phyloP scores from a whole-genome alignment of 2,113 vertebrate genomes.

The Bubalus kerabau region DNA sequence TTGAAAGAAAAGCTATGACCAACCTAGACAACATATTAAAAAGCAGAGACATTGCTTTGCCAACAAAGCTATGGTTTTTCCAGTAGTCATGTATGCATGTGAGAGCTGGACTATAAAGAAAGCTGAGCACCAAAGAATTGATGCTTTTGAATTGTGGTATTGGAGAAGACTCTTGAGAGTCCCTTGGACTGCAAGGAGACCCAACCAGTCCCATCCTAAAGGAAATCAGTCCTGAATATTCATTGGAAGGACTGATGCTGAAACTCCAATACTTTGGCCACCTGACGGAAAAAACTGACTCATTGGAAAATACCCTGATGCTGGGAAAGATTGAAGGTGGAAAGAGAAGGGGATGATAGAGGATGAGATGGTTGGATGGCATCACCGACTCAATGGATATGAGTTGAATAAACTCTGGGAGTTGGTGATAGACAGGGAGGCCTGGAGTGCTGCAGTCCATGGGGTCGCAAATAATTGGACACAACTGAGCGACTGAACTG shows the following conservation, averaged over 20 bases:
- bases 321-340: background rate
- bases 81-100: background rate
- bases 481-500: accelerated
- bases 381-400: background rate
- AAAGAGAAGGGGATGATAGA: background rate
- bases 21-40: background rate
- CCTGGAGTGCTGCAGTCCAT: background rate
- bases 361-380: background rate
- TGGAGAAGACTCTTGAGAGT: background rate
- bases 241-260: background rate
- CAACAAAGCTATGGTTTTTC: background rate
- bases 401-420: background rate
- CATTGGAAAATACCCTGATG: background rate
- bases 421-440: background rate
- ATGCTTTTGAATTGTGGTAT: background rate
- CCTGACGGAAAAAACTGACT: background rate
- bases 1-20: background rate
- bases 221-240: background rate
- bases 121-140: background rate
- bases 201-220: background rate
- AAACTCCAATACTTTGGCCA: background rate
- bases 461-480: accelerated
- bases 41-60: background rate
- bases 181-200: background rate
- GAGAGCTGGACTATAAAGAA: background rate